phyloP scores from a whole-genome alignment of 2,888 invertebrate genomes.

The Drosophila austrosaltans region DNA sequence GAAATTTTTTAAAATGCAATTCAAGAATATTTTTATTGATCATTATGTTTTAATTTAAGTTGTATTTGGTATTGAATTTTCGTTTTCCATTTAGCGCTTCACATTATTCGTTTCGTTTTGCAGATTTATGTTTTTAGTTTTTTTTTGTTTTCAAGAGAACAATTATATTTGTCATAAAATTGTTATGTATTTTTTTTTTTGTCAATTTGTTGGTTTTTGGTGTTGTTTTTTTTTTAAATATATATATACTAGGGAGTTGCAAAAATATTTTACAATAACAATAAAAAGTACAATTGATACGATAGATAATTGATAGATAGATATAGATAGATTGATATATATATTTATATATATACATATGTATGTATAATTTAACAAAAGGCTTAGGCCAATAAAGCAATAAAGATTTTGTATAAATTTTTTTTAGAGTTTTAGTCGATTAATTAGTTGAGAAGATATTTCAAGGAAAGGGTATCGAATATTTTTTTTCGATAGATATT shows the following conservation, averaged over 20 bases:
- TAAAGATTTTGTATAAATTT: conserved; percentile 28
- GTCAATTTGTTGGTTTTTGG: conserved; percentile 37
- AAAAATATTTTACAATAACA: conserved; percentile 63
- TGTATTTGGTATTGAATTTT: conserved; percentile 45
- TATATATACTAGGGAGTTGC: conserved; percentile 47
- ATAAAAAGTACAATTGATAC: conserved; percentile 52
- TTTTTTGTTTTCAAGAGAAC: conserved; percentile 33
- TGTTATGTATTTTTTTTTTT: neutral
- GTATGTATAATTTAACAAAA: conserved; percentile 33
- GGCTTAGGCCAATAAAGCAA: conserved; percentile 53
- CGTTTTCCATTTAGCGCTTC: conserved; percentile 50
- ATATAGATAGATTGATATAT: conserved; percentile 19
- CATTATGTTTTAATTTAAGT: conserved; percentile 49
- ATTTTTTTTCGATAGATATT: neutral
- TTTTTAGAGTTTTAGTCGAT: conserved; percentile 14
- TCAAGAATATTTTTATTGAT: conserved; percentile 45
- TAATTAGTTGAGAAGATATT: conserved; percentile 7
- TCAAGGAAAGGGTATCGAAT: conserved; percentile 2
- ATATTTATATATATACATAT: neutral
- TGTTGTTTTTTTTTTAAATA: conserved; percentile 22
- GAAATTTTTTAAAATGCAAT: conserved; percentile 45
- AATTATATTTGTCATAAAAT: conserved; percentile 32
- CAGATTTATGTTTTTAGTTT: conserved; percentile 25
- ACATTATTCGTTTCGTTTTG: conserved; percentile 35
- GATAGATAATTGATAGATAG: conserved; percentile 44